Percentiles rank a stretch among this genome's conserved stretches.
phyloP scores from a whole-genome alignment of 2,888 invertebrate species.

The Phasia obesa region DNA sequence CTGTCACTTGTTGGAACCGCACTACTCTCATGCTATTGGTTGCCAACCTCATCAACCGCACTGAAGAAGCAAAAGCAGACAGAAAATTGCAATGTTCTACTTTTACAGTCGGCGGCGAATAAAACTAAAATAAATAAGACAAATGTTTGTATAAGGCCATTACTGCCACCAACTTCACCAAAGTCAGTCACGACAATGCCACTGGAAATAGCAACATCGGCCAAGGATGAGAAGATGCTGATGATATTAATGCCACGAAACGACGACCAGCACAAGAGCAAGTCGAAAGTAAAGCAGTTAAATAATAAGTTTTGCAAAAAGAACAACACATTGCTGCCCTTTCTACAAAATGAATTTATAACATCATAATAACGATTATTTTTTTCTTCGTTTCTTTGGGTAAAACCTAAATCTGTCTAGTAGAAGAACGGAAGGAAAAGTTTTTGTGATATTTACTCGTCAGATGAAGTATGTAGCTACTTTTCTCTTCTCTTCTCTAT shows the following conservation, averaged over 20 bases:
- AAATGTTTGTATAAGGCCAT: conserved; percentile 57
- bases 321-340: conserved; percentile 59
- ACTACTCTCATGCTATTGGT: conserved; percentile 77
- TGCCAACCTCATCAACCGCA: conserved; percentile 69
- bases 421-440: background rate
- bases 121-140: conserved; percentile 53
- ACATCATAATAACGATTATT: conserved; percentile 29
- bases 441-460: conserved; percentile 47
- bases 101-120: conserved; percentile 24
- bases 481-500: background rate
- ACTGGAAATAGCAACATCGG: conserved; percentile 1
- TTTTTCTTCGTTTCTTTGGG: background rate
- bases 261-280: conserved; percentile 39
- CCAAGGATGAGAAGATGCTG: conserved; percentile 18
- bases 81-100: conserved; percentile 44
- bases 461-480: conserved; percentile 1
- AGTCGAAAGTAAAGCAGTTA: conserved; percentile 23
- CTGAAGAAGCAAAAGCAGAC: conserved; percentile 31
- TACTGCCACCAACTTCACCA: conserved; percentile 34
- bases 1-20: conserved; percentile 81
- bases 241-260: conserved; percentile 37
- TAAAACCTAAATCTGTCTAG: conserved; percentile 14
- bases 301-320: conserved; percentile 41
- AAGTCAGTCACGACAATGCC: conserved; percentile 25
- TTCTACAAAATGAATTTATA: conserved; percentile 52